Percentiles rank a stretch among this genome's conserved stretches.
Conservation (phyloP, 2,888 invertebrate genomes). For the Tiphia femorata region DNA sequence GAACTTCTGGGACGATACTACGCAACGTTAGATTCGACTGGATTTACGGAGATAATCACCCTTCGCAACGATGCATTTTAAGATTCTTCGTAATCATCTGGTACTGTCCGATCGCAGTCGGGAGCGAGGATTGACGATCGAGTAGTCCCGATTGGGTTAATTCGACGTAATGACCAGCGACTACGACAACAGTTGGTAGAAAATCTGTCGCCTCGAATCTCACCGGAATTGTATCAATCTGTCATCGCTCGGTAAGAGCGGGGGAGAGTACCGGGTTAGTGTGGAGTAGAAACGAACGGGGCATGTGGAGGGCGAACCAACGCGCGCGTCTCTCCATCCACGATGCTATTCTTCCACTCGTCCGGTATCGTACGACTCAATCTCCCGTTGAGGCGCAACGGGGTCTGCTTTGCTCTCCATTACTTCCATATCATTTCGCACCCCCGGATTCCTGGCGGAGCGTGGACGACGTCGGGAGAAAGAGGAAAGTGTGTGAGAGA, state of each 20-base stretch:
- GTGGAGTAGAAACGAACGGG: neutral
- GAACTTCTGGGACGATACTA: too few species aligned
- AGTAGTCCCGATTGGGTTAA: slow-evolving; percentile 39
- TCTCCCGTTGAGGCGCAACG: slow-evolving; percentile 61
- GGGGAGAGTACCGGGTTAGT: slow-evolving; percentile 16
- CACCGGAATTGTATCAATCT: slow-evolving; percentile 68
- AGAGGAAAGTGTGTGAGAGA: slow-evolving; percentile 9
- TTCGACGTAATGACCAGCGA: slow-evolving; percentile 53
- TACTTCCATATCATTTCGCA: slow-evolving; percentile 70
- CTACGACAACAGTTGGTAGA: slow-evolving; percentile 63
- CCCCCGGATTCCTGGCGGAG: slow-evolving; percentile 54
- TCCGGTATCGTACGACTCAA: slow-evolving; percentile 63
- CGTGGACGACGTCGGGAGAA: too few species aligned
- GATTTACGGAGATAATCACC: too few species aligned
- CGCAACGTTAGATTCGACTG: too few species aligned
- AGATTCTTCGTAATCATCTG: too few species aligned
- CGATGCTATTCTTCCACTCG: slow-evolving; percentile 31
- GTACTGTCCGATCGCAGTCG: too few species aligned
- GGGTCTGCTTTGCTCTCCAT: slow-evolving; percentile 55
- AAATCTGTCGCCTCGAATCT: slow-evolving; percentile 66
- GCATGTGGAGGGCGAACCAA: neutral
- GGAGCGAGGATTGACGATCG: slow-evolving; percentile 19
- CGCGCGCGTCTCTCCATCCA: slow-evolving; percentile 1
- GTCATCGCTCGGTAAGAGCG: slow-evolving; percentile 57
- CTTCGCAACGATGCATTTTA: too few species aligned